phyloP scores from a whole-genome alignment of 2,797 vertebrate species.

The Rhadinocentrus ornatus region DNA sequence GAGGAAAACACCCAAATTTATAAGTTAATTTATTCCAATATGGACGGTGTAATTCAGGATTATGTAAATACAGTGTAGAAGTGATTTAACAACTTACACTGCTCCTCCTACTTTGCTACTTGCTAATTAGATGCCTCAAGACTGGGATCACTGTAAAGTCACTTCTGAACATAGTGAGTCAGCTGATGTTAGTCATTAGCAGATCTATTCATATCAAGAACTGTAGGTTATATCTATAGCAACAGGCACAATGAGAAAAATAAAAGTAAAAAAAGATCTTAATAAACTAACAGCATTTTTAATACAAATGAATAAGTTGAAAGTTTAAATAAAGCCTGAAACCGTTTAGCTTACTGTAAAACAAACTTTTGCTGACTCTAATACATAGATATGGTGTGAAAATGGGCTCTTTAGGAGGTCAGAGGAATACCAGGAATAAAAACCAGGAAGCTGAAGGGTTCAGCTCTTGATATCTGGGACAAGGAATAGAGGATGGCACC shows the following conservation, averaged over 20 bases:
- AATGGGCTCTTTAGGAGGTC: no score
- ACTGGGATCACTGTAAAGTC: background rate
- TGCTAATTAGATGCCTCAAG: background rate
- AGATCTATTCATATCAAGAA: background rate
- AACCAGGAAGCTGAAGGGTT: no score
- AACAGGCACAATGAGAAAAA: background rate
- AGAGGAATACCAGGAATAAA: no score
- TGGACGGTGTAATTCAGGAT: no score
- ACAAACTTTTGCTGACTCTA: background rate
- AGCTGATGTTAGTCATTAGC: background rate
- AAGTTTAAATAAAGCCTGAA: background rate
- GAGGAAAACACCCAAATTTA: no score
- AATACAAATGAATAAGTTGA: background rate
- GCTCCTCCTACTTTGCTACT: no score
- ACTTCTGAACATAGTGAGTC: background rate
- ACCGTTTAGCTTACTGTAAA: background rate
- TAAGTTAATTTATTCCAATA: no score
- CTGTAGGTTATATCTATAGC: background rate
- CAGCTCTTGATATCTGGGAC: background rate
- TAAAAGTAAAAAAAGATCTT: background rate
- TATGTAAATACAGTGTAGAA: background rate
- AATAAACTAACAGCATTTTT: no score
- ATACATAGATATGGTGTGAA: background rate
- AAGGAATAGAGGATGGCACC: background rate
- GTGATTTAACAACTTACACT: background rate